Conservation (phyloP, 2,113 vertebrate species). For the Pelusios castaneus region DNA sequence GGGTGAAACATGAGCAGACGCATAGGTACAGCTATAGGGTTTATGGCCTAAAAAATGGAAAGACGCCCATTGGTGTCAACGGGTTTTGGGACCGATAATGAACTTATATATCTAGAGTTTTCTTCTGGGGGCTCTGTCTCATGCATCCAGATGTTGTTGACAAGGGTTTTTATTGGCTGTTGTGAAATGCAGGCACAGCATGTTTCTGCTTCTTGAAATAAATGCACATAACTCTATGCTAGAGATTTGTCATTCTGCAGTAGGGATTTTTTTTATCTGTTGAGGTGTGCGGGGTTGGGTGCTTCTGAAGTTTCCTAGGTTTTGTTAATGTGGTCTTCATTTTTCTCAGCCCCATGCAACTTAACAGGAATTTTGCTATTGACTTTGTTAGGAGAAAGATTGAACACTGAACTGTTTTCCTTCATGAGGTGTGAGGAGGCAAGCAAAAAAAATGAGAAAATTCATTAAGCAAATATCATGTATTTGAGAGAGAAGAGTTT, state of each 20-base stretch:
- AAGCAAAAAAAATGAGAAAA: not conserved
- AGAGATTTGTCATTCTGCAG: slow-evolving; percentile 15
- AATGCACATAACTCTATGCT: slow-evolving; percentile 1
- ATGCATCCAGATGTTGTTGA: slow-evolving; percentile 66
- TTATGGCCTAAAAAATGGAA: slow-evolving; percentile 57
- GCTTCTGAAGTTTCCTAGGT: not conserved
- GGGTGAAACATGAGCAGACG: slow-evolving; percentile 63
- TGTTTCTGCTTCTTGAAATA: slow-evolving; percentile 42
- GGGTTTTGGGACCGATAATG: not conserved
- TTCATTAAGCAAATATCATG: slow-evolving; percentile 16
- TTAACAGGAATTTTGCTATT: not conserved
- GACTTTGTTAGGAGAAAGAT: not conserved
- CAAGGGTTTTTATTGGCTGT: slow-evolving; percentile 66
- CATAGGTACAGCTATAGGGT: slow-evolving; percentile 56
- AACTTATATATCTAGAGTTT: slow-evolving; percentile 53
- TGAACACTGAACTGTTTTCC: not conserved
- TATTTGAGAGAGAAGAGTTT: slow-evolving; percentile 45
- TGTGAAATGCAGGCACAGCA: slow-evolving; percentile 33
- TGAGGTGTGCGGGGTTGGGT: not conserved
- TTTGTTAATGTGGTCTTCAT: not conserved
- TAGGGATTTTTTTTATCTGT: not conserved
- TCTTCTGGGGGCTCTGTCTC: slow-evolving; percentile 59
- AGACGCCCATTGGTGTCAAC: slow-evolving; percentile 59
- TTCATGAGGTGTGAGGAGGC: not conserved
- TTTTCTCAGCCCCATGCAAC: not conserved